Percentiles rank a stretch among this genome's conserved stretches.
Evolutionary conservation across 2,888 invertebrate species (phyloP).

Genomic region (Myopa tessellatipennis): DNA sequence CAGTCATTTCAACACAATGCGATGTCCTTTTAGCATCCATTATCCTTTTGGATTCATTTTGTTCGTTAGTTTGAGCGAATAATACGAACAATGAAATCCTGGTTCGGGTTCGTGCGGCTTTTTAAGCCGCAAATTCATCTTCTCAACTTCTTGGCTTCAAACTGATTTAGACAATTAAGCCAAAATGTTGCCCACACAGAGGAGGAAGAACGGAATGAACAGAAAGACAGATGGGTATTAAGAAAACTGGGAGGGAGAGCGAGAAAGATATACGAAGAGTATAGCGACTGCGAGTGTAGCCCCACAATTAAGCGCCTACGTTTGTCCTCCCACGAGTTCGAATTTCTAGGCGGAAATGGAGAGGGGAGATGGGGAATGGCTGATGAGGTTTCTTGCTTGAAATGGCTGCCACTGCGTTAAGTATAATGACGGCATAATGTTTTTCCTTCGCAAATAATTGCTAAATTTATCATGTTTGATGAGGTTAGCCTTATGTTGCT

Average conservation of each 20-base stretch:
- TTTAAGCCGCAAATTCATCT: constrained; percentile 24
- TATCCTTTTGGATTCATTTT: constrained; percentile 45
- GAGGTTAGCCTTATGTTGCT: constrained; percentile 17
- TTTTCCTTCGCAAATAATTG: constrained; percentile 44
- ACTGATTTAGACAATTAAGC: constrained; percentile 66
- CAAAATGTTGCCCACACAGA: constrained; percentile 9
- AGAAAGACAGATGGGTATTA: not conserved
- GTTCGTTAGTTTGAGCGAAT: not conserved
- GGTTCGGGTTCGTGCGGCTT: constrained; percentile 27
- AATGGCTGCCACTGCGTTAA: constrained; percentile 41
- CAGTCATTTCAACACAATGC: not conserved
- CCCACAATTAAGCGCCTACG: not conserved
- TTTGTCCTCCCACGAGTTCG: not conserved
- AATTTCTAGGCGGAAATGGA: not conserved
- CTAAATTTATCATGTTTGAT: constrained; percentile 33
- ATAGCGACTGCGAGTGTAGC: not conserved
- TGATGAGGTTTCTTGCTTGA: constrained; percentile 11
- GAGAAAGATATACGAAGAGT: not conserved
- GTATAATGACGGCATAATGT: constrained; percentile 43
- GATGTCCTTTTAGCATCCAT: constrained; percentile 47
- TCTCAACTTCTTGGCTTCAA: constrained; percentile 60
- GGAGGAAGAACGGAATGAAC: not conserved
- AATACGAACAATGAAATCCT: constrained; percentile 28
- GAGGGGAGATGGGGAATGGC: not conserved
- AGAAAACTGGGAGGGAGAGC: not conserved